Percentiles rank a stretch among this genome's conserved stretches.
These are phyloP conservation scores for Porites evermanni DNA, from an alignment of 92 coral and sea anemone species.

Conservation along the genomic window DNA sequence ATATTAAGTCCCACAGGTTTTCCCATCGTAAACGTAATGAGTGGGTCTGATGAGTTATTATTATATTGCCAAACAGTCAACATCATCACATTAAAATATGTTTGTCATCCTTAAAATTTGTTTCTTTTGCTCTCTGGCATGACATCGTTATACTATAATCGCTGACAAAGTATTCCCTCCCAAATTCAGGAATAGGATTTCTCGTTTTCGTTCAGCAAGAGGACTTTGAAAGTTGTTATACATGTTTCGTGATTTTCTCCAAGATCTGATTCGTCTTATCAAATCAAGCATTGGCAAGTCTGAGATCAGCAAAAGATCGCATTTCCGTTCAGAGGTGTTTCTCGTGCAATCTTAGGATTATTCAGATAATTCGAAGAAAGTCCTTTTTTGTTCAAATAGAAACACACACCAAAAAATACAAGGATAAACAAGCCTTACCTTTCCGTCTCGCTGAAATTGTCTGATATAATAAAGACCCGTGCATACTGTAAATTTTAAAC, in stretches of 20 bases:
- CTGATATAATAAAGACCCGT: too few species aligned
- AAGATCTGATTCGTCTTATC: constrained; percentile 12
- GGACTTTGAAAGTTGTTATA: background rate
- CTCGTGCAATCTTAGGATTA: constrained; percentile 31
- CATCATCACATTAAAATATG: constrained; percentile 16
- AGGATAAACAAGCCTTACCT: background rate
- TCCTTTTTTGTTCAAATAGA: background rate
- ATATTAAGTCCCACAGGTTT: background rate
- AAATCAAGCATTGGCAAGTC: constrained; percentile 2
- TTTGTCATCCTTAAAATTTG: constrained; percentile 26
- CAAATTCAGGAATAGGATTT: background rate
- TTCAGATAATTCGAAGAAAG: constrained; percentile 10
- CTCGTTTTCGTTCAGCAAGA: background rate
- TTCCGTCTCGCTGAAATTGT: too few species aligned
- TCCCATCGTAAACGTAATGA: background rate
- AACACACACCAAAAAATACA: background rate
- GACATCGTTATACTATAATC: background rate
- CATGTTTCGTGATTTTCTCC: constrained; percentile 17
- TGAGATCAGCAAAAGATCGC: constrained; percentile 5
- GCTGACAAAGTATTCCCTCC: background rate
- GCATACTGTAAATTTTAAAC: too few species aligned
- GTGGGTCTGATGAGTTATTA: background rate
- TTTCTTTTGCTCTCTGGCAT: background rate
- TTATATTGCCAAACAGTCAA: background rate
- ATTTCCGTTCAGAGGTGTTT: background rate